Conservation (phyloP, 2,113 vertebrate species). For the Raja brachyura region DNA sequence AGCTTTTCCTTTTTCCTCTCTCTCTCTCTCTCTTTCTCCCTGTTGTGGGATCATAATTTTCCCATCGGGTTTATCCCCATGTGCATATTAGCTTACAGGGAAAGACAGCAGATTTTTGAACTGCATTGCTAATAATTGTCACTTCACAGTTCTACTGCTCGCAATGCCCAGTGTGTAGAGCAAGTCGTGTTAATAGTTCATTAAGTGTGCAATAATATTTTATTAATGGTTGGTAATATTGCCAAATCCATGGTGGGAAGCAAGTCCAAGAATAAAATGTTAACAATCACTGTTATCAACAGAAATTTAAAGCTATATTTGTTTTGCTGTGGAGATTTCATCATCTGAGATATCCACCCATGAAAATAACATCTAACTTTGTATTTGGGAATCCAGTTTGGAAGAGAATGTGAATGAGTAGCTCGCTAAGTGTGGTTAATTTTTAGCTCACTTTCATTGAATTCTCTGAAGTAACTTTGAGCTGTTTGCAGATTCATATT, state of each 20-base stretch:
- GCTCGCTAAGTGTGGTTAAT: neutral
- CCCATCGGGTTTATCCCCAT: neutral
- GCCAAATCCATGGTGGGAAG: neutral
- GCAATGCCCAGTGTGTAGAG: neutral
- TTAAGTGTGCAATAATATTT: too few species aligned
- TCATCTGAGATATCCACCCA: neutral
- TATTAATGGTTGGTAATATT: neutral
- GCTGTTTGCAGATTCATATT: neutral
- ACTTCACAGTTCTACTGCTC: neutral
- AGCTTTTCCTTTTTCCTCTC: neutral
- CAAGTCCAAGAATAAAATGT: neutral
- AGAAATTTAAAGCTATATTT: neutral
- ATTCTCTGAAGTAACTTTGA: conserved; percentile 4
- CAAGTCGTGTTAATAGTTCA: neutral
- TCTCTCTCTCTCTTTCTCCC: too few species aligned
- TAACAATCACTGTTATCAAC: neutral
- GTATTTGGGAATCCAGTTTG: neutral
- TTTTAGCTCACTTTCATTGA: neutral
- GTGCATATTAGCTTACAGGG: neutral
- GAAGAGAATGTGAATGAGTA: neutral
- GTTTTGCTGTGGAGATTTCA: neutral
- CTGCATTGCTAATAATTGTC: neutral
- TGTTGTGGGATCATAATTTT: neutral
- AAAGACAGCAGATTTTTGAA: neutral
- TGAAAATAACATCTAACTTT: neutral